These are phyloP conservation scores for Drosophila dunni DNA, from an alignment of 1,140 invertebrate genomes.

Conservation along the genomic window DNA sequence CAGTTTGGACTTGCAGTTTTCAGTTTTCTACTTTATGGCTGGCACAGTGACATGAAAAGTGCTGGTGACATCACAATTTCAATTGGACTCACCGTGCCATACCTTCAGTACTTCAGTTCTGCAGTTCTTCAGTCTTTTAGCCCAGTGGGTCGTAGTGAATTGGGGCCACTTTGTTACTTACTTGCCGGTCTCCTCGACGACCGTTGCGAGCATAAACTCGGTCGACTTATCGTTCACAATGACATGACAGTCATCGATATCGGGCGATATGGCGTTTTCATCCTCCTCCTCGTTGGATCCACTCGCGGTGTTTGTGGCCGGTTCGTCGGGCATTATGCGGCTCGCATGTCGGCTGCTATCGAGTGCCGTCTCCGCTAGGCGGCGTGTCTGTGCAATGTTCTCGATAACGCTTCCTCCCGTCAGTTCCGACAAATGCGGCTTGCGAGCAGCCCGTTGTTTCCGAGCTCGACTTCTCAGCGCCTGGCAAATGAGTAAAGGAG, in stretches of 20 bases:
- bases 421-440: slow-evolving; percentile 89
- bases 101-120: neutral
- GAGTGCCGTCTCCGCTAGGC: slow-evolving; percentile 92
- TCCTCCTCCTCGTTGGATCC: slow-evolving; percentile 95
- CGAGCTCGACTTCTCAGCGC: slow-evolving; percentile 92
- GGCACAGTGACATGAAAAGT: slow-evolving; percentile 23
- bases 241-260: slow-evolving; percentile 91
- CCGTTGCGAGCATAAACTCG: slow-evolving; percentile 94
- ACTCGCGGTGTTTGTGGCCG: slow-evolving; percentile 95
- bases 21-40: slow-evolving; percentile 24
- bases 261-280: slow-evolving; percentile 86
- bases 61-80: slow-evolving; percentile 27
- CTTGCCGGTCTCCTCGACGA: slow-evolving; percentile 92
- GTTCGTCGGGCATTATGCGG: slow-evolving; percentile 87
- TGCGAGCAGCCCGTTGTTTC: slow-evolving; percentile 90
- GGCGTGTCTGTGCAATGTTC: slow-evolving; percentile 92
- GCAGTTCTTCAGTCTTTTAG: neutral
- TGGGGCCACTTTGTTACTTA: slow-evolving; percentile 78
- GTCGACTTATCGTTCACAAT: slow-evolving; percentile 95
- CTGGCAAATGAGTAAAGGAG: slow-evolving; percentile 68
- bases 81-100: slow-evolving; percentile 7
- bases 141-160: neutral
- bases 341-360: slow-evolving; percentile 87
- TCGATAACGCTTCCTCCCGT: slow-evolving; percentile 94
- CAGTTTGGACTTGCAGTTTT: neutral